Conservation (phyloP, 2,888 invertebrate species). For the Alloplasta piceator region DNA sequence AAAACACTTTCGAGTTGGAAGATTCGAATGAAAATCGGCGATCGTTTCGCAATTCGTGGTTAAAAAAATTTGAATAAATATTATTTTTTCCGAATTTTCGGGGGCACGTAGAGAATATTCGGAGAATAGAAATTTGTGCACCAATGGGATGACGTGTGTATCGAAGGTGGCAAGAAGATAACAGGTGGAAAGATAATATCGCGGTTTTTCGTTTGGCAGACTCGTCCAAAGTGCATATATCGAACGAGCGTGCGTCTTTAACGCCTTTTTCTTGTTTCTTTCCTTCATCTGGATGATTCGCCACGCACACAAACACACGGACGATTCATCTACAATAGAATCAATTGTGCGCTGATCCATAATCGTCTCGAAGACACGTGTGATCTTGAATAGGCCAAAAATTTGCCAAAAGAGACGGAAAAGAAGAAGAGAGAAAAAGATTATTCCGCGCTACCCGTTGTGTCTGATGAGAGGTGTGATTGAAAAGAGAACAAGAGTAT, state of each 20-base stretch:
- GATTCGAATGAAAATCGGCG: no score
- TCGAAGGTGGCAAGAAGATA: constrained; percentile 16
- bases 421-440: neutral
- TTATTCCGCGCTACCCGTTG: neutral
- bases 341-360: constrained; percentile 5
- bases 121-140: neutral
- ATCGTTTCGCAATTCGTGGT: no score
- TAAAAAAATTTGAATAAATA: no score
- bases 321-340: constrained; percentile 22
- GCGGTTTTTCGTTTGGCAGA: constrained; percentile 49
- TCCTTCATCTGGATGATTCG: neutral
- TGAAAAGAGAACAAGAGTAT: constrained; percentile 1
- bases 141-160: constrained; percentile 1
- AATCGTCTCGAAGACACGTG: constrained; percentile 10
- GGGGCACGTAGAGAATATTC: no score
- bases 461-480: constrained; percentile 5
- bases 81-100: no score
- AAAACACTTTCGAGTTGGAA: no score
- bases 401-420: no score
- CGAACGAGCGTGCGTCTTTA: neutral
- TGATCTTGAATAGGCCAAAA: constrained; percentile 17
- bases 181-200: constrained; percentile 47
- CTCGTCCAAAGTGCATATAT: constrained; percentile 1
- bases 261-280: constrained; percentile 8
- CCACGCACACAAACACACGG: neutral